Conservation (phyloP, 2,888 invertebrate genomes). For the Mimas tiliae region DNA sequence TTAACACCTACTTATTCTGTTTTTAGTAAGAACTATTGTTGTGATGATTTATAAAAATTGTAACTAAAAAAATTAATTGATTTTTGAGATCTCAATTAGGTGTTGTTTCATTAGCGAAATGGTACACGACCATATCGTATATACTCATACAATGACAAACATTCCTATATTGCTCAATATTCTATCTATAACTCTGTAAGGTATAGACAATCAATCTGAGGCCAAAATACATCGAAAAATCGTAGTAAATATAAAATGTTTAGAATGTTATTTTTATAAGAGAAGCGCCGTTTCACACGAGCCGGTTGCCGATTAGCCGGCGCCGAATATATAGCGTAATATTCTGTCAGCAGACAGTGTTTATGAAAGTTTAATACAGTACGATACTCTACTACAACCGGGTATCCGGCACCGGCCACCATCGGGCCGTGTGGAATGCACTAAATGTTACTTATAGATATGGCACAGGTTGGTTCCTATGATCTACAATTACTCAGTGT, state of each 20-base stretch:
- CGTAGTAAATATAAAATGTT: conserved; percentile 36
- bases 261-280: neutral
- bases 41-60: neutral
- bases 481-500: conserved; percentile 60
- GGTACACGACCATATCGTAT: conserved; percentile 23
- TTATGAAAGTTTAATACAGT: neutral
- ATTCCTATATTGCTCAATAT: conserved; percentile 58
- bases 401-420: neutral
- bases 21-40: neutral
- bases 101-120: neutral
- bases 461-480: conserved; percentile 18
- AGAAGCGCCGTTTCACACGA: neutral
- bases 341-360: neutral
- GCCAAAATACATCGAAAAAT: neutral
- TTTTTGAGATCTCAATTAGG: neutral
- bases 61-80: neutral
- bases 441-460: neutral
- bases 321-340: neutral
- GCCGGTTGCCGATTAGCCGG: neutral
- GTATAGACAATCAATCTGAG: conserved; percentile 37
- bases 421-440: neutral
- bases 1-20: neutral
- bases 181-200: conserved; percentile 40
- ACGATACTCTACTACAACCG: neutral
- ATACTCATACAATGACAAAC: conserved; percentile 40